Evolutionary conservation across 1,140 invertebrate species (phyloP).

Genomic region (Euschistus heros): DNA sequence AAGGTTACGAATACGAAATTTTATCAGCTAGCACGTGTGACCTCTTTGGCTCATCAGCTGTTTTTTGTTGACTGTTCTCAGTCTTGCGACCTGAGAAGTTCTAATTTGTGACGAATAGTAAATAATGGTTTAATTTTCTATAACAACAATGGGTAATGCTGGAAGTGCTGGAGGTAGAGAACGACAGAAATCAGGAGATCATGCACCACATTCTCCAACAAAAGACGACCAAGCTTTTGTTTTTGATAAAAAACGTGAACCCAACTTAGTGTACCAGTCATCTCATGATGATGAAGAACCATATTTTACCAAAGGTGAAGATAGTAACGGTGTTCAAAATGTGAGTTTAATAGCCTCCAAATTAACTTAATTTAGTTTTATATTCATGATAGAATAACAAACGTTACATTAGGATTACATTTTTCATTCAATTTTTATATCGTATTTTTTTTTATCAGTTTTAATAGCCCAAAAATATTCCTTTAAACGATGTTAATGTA

Average conservation of each 20-base stretch:
- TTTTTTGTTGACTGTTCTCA: too few species aligned
- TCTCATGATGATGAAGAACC: constrained; percentile 71
- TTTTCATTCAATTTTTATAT: constrained; percentile 10
- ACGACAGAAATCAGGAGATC: constrained; percentile 48
- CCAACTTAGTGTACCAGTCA: constrained; percentile 48
- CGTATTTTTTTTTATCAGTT: too few species aligned
- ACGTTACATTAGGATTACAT: constrained; percentile 16
- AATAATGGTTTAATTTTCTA: background rate
- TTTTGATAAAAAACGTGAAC: constrained; percentile 70
- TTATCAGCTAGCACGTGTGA: too few species aligned
- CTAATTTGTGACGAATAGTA: too few species aligned
- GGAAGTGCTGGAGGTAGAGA: constrained; percentile 53
- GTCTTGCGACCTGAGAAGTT: too few species aligned
- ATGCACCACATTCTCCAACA: constrained; percentile 51
- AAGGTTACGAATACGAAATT: too few species aligned
- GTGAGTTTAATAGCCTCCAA: constrained; percentile 1
- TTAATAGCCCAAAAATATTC: too few species aligned
- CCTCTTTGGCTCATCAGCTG: too few species aligned
- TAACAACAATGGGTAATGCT: constrained; percentile 57
- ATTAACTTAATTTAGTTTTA: constrained; percentile 8
- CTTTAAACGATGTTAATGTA: too few species aligned
- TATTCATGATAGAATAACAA: background rate
- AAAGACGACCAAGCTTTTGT: constrained; percentile 64
- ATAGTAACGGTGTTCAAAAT: constrained; percentile 12
- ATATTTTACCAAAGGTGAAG: constrained; percentile 54